phyloP scores from a whole-genome alignment of 2,113 vertebrate genomes.

The Bolborhynchus lineola region DNA sequence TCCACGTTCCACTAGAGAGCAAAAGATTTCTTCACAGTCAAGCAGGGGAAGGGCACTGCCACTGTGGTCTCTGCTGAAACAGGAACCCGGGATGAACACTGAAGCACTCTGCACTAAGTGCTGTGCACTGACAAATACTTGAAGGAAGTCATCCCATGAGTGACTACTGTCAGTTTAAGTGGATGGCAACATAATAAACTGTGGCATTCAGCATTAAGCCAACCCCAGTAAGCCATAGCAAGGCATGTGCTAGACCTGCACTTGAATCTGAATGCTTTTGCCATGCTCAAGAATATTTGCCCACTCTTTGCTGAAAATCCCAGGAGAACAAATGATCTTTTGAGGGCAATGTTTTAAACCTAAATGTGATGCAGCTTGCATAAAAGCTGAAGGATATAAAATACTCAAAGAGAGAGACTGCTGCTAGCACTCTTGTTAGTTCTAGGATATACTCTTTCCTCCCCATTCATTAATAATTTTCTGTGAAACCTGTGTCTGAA shows the following conservation, averaged over 20 bases:
- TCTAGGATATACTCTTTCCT: neutral
- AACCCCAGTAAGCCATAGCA: neutral
- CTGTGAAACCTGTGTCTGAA: neutral
- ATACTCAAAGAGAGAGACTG: neutral
- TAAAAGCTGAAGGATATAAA: neutral
- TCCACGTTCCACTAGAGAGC: neutral
- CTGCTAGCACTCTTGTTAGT: neutral
- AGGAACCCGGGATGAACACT: neutral
- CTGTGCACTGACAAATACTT: neutral
- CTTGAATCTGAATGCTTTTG: neutral
- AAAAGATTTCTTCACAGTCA: neutral
- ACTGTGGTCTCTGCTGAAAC: neutral
- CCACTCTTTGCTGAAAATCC: neutral
- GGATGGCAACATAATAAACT: neutral
- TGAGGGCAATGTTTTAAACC: neutral
- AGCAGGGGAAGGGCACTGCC: neutral
- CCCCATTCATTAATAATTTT: neutral
- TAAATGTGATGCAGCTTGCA: neutral
- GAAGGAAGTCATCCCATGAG: neutral
- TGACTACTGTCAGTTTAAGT: neutral
- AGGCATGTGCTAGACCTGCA: neutral
- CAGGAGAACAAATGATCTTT: neutral
- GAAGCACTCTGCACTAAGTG: neutral
- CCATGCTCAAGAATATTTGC: neutral
- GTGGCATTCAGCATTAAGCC: neutral